phyloP scores from a whole-genome alignment of 2,113 vertebrate species.

The Xenopus laevis region DNA sequence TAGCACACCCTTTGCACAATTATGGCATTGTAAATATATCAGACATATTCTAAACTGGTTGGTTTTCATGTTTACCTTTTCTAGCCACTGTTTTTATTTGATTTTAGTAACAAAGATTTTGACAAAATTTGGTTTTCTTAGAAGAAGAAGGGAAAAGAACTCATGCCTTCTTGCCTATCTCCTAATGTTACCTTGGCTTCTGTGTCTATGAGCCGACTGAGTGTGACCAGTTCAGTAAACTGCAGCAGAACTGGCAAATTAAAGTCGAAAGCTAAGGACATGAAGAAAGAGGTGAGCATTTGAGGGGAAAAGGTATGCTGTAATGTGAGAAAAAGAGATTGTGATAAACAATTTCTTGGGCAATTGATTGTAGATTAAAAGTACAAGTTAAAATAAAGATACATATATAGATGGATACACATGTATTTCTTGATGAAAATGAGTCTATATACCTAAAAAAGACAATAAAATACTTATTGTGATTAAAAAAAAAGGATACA shows the following conservation, averaged over 20 bases:
- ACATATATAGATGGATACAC: no score
- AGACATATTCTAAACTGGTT: neutral
- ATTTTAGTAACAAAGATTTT: neutral
- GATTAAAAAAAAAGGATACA: no score
- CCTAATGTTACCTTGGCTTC: conserved; percentile 67
- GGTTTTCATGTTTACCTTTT: neutral
- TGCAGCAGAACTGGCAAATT: conserved; percentile 75
- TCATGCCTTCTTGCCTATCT: conserved; percentile 58
- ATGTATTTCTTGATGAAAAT: no score
- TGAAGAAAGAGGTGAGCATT: conserved; percentile 74
- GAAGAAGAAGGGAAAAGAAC: conserved; percentile 87
- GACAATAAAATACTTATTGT: no score
- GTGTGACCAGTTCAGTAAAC: conserved; percentile 61
- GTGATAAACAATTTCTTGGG: no score
- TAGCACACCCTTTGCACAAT: no score
- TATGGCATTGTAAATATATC: neutral
- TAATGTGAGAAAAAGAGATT: no score
- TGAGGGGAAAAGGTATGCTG: neutral
- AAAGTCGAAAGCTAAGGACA: conserved; percentile 81
- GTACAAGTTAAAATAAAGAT: no score
- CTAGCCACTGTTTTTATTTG: neutral
- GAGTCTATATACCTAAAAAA: no score
- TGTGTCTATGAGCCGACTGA: conserved; percentile 63
- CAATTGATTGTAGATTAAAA: no score
- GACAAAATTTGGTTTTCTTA: conserved; percentile 54